phyloP scores from a whole-genome alignment of 2,888 invertebrate species.

The Pollenia griseotomentosa region DNA sequence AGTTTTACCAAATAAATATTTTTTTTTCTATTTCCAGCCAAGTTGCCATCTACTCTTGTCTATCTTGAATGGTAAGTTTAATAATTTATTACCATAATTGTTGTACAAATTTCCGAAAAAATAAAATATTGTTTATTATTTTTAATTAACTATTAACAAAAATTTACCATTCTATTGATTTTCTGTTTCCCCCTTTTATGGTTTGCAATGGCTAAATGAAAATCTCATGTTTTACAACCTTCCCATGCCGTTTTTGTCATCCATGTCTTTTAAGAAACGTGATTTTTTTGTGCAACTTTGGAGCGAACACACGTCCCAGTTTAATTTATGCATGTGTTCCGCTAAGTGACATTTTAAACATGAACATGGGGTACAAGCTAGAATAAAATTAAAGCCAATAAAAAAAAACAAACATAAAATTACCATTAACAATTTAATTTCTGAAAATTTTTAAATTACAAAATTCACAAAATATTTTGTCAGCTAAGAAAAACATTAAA shows the following conservation, averaged over 20 bases:
- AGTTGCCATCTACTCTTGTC: neutral
- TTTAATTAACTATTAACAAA: slow-evolving; percentile 48
- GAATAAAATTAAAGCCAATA: slow-evolving; percentile 8
- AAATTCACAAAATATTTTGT: slow-evolving; percentile 30
- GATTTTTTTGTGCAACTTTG: slow-evolving; percentile 32
- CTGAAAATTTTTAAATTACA: slow-evolving; percentile 10
- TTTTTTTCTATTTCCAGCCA: slow-evolving; percentile 36
- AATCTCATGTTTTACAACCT: slow-evolving; percentile 34
- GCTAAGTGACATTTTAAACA: slow-evolving; percentile 69
- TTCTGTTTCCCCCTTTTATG: neutral
- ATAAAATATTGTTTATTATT: slow-evolving; percentile 19
- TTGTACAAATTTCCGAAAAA: neutral
- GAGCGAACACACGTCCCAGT: slow-evolving; percentile 9
- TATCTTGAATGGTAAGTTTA: slow-evolving; percentile 37
- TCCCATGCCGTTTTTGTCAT: slow-evolving; percentile 2
- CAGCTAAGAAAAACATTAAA: neutral
- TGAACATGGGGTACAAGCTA: slow-evolving; percentile 55
- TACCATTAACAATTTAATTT: slow-evolving; percentile 69
- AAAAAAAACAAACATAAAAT: slow-evolving; percentile 52
- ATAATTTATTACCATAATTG: slow-evolving; percentile 23
- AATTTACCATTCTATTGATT: neutral
- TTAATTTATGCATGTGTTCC: slow-evolving; percentile 64
- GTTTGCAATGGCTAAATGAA: slow-evolving; percentile 13
- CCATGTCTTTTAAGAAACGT: slow-evolving; percentile 40
- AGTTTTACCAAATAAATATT: neutral